Conservation (phyloP, 2,797 vertebrate genomes). For the Anabas testudineus region DNA sequence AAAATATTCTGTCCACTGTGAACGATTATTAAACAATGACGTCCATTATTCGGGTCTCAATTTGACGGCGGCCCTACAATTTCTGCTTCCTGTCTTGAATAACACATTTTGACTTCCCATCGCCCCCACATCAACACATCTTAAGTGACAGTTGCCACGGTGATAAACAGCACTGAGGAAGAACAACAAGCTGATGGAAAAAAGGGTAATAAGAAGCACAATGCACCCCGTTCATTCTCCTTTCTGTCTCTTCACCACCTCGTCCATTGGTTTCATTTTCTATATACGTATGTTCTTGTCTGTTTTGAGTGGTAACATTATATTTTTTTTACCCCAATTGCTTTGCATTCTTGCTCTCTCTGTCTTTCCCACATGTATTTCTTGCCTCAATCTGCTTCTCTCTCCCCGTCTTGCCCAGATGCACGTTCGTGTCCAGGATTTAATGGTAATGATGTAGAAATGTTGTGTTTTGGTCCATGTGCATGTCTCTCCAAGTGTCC, state of each 20-base stretch:
- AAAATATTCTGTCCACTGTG: conserved; percentile 30
- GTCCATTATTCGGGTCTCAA: conserved; percentile 42
- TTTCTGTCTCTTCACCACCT: conserved; percentile 18
- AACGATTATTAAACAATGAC: conserved; percentile 36
- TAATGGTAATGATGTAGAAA: conserved; percentile 49
- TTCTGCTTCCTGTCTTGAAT: conserved; percentile 66
- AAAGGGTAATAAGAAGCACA: conserved; percentile 34
- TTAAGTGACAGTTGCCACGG: conserved; percentile 76
- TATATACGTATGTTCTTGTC: conserved; percentile 27
- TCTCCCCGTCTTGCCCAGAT: conserved; percentile 18
- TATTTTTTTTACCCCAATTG: no score
- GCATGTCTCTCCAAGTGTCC: conserved; percentile 43
- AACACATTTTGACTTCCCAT: conserved; percentile 70
- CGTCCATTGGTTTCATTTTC: conserved; percentile 23
- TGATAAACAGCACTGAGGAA: conserved; percentile 67
- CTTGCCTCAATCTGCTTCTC: conserved; percentile 5
- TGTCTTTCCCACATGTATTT: conserved; percentile 35
- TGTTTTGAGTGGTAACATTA: neutral
- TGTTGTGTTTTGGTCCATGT: conserved; percentile 34
- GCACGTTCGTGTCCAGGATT: conserved; percentile 26
- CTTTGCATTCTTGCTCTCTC: neutral
- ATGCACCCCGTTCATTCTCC: conserved; percentile 30
- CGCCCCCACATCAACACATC: conserved; percentile 65
- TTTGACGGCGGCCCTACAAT: conserved; percentile 48
- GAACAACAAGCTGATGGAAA: conserved; percentile 58